phyloP scores from a whole-genome alignment of 2,113 vertebrate genomes.

The Athene noctua region DNA sequence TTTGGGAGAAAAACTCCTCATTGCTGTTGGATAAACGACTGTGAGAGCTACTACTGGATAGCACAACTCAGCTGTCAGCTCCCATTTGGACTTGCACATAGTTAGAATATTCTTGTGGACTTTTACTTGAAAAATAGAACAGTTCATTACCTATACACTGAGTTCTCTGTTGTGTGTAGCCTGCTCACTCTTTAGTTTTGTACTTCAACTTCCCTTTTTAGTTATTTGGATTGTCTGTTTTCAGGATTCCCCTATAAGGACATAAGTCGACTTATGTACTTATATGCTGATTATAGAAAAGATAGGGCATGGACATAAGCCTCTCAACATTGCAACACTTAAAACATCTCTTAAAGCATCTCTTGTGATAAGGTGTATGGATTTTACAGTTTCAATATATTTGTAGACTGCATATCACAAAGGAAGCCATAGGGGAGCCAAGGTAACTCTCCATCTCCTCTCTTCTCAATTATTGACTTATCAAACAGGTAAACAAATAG shows the following conservation, averaged over 20 bases:
- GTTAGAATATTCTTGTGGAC: not conserved
- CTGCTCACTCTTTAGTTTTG: not conserved
- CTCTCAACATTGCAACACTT: not conserved
- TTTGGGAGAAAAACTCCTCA: not conserved
- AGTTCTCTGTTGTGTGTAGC: not conserved
- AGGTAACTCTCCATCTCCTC: not conserved
- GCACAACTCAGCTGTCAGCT: not conserved
- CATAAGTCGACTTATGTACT: not conserved
- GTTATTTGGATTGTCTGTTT: not conserved
- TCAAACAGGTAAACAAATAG: not conserved
- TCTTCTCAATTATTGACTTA: not conserved
- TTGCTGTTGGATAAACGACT: not conserved
- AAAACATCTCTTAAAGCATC: not conserved
- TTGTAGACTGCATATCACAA: not conserved
- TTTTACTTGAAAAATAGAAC: not conserved
- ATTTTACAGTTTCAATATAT: not conserved
- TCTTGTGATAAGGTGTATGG: not conserved
- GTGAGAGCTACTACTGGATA: not conserved
- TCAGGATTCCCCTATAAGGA: not conserved
- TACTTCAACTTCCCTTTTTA: not conserved
- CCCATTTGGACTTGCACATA: not conserved
- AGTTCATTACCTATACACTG: not conserved
- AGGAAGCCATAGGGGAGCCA: not conserved
- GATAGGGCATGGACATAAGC: not conserved
- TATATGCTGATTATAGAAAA: not conserved